These are phyloP conservation scores for Corythucha ciliata DNA, from an alignment of 2,888 invertebrate species.

Conservation along the genomic window DNA sequence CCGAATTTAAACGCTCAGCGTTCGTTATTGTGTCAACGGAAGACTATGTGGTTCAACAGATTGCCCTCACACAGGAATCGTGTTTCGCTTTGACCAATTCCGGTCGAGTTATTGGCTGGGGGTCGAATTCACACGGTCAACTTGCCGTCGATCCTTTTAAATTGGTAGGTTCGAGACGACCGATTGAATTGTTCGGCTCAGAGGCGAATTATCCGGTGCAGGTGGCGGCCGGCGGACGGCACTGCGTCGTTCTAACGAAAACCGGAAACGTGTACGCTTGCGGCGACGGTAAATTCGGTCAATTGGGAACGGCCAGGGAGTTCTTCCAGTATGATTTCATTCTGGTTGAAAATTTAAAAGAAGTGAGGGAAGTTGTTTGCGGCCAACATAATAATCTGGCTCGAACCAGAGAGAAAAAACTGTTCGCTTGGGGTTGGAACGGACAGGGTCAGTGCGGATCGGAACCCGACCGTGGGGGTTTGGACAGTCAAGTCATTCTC, in stretches of 20 bases:
- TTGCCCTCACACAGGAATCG: conserved; percentile 74
- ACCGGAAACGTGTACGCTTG: conserved; percentile 54
- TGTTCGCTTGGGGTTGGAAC: conserved; percentile 67
- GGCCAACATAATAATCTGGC: conserved; percentile 73
- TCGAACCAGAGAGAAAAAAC: conserved; percentile 16
- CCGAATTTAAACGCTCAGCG: conserved; percentile 42
- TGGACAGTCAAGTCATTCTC: not conserved
- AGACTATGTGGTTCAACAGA: conserved; percentile 48
- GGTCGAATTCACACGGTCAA: conserved; percentile 69
- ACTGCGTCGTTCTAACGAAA: conserved; percentile 55
- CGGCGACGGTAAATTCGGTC: conserved; percentile 59
- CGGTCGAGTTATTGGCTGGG: conserved; percentile 68
- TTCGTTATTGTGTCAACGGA: conserved; percentile 35
- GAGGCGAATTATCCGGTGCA: not conserved
- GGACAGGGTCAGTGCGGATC: conserved; percentile 68
- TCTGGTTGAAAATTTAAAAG: conserved; percentile 39
- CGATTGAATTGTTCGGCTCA: conserved; percentile 6
- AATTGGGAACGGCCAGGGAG: conserved; percentile 48
- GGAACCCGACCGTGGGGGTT: conserved; percentile 40
- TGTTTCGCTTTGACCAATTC: conserved; percentile 63
- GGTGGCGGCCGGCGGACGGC: conserved; percentile 53
- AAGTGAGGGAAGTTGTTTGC: conserved; percentile 57
- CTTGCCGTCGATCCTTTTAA: conserved; percentile 52
- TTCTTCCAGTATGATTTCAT: conserved; percentile 2
- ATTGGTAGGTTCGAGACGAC: conserved; percentile 4